A percentile compares a stretch with the other conserved stretches of the same genome.
These are phyloP conservation scores for Mus pahari DNA, from an alignment of 2,113 vertebrate species.

Conservation along the genomic window DNA sequence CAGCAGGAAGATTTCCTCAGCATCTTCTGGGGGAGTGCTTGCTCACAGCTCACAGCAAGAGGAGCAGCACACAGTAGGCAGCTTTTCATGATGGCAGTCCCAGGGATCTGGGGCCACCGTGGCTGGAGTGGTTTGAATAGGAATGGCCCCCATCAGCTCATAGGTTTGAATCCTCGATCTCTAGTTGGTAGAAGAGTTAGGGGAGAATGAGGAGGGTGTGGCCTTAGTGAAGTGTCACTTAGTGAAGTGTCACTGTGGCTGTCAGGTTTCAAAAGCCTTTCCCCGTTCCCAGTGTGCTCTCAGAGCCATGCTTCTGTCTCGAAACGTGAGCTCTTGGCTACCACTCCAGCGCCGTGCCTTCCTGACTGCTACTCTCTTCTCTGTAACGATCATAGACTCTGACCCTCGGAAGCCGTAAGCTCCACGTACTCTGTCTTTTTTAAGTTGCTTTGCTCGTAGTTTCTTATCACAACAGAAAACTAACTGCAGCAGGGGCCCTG, in stretches of 20 bases:
- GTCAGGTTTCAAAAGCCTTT: not conserved
- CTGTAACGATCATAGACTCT: not conserved
- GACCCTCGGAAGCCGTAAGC: not conserved
- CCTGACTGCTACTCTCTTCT: not conserved
- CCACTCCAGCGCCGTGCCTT: not conserved
- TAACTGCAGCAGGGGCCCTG: rapidly evolving
- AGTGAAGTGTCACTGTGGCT: not conserved
- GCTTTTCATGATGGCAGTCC: not conserved
- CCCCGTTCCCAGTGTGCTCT: too few relatives aligned
- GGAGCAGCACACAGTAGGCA: rapidly evolving
- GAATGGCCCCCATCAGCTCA: not conserved
- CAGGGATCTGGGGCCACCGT: rapidly evolving
- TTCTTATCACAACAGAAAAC: not conserved
- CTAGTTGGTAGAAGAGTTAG: not conserved
- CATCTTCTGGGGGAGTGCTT: not conserved
- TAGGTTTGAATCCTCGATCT: not conserved
- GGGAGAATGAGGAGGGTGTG: not conserved
- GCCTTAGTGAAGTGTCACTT: not conserved
- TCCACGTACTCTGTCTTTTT: not conserved
- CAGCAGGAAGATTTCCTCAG: too few relatives aligned
- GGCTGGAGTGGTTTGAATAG: not conserved
- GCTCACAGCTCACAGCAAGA: not conserved
- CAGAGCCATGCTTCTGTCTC: not conserved
- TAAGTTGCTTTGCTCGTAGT: not conserved
- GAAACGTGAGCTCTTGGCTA: not conserved